phyloP scores from a whole-genome alignment of 2,113 vertebrate genomes.

The Prinia subflava region DNA sequence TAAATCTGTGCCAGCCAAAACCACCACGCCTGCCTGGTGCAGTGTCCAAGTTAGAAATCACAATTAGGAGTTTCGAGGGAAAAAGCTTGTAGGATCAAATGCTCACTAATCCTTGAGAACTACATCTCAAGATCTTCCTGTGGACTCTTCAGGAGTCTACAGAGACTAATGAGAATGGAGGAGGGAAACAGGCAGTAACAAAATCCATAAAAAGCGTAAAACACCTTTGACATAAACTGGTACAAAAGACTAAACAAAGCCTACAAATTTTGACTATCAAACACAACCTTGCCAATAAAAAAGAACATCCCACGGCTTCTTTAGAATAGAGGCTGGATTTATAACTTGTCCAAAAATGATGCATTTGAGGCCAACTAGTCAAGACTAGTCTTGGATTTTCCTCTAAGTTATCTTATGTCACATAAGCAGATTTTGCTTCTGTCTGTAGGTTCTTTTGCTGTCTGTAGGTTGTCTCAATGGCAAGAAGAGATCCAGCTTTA shows the following conservation, averaged over 20 bases:
- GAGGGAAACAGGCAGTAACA: neutral
- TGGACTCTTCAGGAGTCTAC: neutral
- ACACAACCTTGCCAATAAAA: neutral
- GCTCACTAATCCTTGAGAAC: neutral
- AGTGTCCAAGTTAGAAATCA: neutral
- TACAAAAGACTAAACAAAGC: neutral
- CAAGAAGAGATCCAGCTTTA: neutral
- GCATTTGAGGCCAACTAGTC: neutral
- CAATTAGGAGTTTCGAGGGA: neutral
- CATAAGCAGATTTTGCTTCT: neutral
- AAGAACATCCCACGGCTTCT: neutral
- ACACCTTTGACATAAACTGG: neutral
- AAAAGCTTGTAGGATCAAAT: neutral
- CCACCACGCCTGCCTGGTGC: neutral
- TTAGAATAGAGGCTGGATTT: neutral
- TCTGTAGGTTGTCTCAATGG: neutral
- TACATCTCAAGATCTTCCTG: neutral
- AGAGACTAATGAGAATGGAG: neutral
- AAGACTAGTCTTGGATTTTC: neutral
- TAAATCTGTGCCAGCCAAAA: neutral
- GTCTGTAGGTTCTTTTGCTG: neutral
- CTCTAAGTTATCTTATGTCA: neutral
- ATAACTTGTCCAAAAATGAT: neutral
- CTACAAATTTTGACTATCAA: neutral
- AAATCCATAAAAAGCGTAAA: neutral